Conservation (phyloP, 2,113 vertebrate genomes). For the Calypte anna region DNA sequence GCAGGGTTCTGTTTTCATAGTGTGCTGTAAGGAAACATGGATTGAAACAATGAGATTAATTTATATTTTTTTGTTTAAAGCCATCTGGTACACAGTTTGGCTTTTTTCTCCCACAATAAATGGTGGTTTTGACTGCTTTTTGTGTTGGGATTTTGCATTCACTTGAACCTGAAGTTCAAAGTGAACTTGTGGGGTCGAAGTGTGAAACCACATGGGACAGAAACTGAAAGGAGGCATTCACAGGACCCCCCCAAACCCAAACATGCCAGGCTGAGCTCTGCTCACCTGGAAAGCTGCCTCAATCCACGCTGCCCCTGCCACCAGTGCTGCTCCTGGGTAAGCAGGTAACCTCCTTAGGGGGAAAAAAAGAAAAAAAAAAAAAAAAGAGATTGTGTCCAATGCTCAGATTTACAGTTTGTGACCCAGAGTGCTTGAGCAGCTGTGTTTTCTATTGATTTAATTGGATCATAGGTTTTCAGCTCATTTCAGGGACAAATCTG, state of each 20-base stretch:
- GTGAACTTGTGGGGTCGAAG: conserved; percentile 64
- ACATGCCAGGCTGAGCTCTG: not conserved
- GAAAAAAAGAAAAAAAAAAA: too few species aligned
- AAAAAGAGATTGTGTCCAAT: not conserved
- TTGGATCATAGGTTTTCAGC: conserved; percentile 1
- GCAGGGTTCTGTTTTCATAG: not conserved
- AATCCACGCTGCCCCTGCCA: accelerated
- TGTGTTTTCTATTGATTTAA: conserved; percentile 11
- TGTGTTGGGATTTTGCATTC: conserved; percentile 10
- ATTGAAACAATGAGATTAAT: not conserved
- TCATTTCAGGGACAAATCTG: not conserved
- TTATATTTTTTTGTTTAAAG: not conserved
- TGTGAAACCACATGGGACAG: conserved; percentile 58
- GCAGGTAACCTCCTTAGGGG: not conserved
- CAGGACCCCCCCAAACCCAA: not conserved
- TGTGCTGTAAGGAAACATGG: not conserved
- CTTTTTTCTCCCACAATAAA: not conserved
- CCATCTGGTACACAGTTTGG: not conserved
- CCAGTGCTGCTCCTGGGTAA: accelerated
- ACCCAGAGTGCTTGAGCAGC: not conserved
- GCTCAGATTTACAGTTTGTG: not conserved
- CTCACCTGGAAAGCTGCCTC: not conserved
- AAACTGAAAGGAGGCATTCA: not conserved
- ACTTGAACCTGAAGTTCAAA: conserved; percentile 64
- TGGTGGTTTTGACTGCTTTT: conserved; percentile 9